Evolutionary conservation across 2,888 invertebrate genomes (phyloP), one percentile per base, ranked within the genome.

Genomic region (Drosophila flavopinicola): DNA sequence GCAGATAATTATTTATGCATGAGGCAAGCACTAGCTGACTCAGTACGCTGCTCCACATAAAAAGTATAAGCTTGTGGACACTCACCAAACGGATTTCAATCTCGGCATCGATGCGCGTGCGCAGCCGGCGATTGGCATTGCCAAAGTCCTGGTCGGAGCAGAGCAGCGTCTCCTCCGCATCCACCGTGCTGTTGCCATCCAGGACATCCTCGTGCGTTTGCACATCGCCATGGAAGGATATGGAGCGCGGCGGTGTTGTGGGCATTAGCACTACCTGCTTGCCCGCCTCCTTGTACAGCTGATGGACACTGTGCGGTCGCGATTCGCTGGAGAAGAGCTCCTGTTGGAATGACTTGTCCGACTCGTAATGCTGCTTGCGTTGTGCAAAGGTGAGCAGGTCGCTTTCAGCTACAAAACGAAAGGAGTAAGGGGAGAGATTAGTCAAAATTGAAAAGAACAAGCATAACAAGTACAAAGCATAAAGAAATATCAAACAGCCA

Each of bases 81-180:
- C 96, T 95, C 92, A 97, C 97, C 93, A 96, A 93, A 92, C 95
- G 93, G 65, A 96, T 96, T 92, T 97, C 97, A 88, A 97, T 97
- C 90, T 97, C 97, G 78, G 96, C 94, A 90, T 95, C 94, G 71
- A 95, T 93, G 89, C 93, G 94, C 87, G 93, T 94, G 86, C 93
- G 93, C 84, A 95, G 93, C 85, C 93, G 94, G 88, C 93, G 92
- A 87, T 94, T 93, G 89, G 94, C 94, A 77, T 94, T 94, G 76
- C 95, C 94, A 85, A 96, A 93, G 60, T 96, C 94, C 57, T 96
- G 96, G 78, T 96, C 96, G 30, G 71, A 70, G 92, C 96, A 96
- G 78, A 96, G 92, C 91, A 96, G 94, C 85, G 93, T 94, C 72
- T 94, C 93, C 70, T 87, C 86, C 11, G 45, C 7, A 11, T 38